Evolutionary conservation across 2,797 vertebrate species (phyloP).

Genomic region (Neosilurus mollespiculum): DNA sequence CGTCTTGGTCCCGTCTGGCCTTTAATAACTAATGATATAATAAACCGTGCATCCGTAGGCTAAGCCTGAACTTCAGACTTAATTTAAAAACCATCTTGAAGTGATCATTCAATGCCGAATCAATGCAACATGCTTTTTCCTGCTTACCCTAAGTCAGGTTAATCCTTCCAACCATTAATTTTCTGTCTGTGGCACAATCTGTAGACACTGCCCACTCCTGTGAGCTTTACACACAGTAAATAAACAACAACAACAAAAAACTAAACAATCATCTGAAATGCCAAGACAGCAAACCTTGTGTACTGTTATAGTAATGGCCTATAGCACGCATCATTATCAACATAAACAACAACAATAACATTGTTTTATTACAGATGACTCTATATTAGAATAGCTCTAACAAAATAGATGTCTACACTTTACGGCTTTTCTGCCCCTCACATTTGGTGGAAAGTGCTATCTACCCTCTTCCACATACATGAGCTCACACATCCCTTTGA

Average conservation of each 20-base stretch:
- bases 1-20: neutral
- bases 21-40: constrained; percentile 19
- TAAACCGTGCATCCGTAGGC: constrained; percentile 1
- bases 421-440: neutral
- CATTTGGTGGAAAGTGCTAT: neutral
- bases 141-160: neutral
- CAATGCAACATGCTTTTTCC: constrained; percentile 15
- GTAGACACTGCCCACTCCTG: neutral
- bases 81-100: constrained; percentile 23
- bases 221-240: neutral
- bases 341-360: neutral
- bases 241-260: neutral
- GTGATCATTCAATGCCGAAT: constrained; percentile 11
- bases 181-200: neutral
- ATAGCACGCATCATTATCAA: too few species aligned
- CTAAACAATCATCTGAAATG: neutral
- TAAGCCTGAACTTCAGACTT: constrained; percentile 23
- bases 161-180: constrained; percentile 15
- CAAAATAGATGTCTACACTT: neutral
- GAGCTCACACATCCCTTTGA: neutral
- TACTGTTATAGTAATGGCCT: too few species aligned
- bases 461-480: neutral
- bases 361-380: neutral
- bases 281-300: neutral
- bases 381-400: neutral